phyloP scores from a whole-genome alignment of 2,113 vertebrate species.

The Lepisosteus osseus region DNA sequence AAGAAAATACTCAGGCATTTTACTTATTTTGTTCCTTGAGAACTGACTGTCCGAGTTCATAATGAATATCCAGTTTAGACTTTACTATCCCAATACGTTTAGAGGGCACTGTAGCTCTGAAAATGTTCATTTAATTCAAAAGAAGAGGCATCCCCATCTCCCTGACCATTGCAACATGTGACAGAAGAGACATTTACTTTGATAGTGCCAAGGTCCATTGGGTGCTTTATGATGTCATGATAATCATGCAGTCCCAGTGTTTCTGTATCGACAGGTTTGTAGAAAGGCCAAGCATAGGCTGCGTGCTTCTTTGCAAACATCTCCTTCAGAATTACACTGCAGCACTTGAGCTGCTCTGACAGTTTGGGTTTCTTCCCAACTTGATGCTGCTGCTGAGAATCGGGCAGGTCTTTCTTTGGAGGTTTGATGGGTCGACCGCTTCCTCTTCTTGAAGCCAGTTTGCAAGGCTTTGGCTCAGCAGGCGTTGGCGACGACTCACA shows the following conservation, averaged over 20 bases:
- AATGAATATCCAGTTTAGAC: too few species aligned
- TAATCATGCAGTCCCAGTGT: slow-evolving; percentile 67
- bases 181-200: slow-evolving; percentile 62
- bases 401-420: slow-evolving; percentile 59
- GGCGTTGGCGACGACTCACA: slow-evolving; percentile 40
- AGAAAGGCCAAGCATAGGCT: slow-evolving; percentile 83
- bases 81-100: too few species aligned
- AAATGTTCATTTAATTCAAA: too few species aligned
- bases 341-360: slow-evolving; percentile 69
- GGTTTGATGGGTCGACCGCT: slow-evolving; percentile 55
- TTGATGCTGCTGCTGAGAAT: slow-evolving; percentile 55
- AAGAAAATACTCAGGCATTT: too few species aligned
- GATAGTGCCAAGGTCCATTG: slow-evolving; percentile 80
- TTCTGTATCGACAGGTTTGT: slow-evolving; percentile 65
- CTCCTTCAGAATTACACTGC: slow-evolving; percentile 79
- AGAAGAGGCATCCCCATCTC: too few species aligned
- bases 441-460: slow-evolving; percentile 48
- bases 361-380: slow-evolving; percentile 49
- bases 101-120: too few species aligned
- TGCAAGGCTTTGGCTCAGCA: slow-evolving; percentile 45
- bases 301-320: slow-evolving; percentile 84
- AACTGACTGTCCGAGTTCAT: too few species aligned
- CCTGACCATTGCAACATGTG: too few species aligned
- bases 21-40: too few species aligned
- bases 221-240: slow-evolving; percentile 69